Base-by-base conservation (phyloP, 2,797 vertebrate species). In the Manis pentadactyla region DNA sequence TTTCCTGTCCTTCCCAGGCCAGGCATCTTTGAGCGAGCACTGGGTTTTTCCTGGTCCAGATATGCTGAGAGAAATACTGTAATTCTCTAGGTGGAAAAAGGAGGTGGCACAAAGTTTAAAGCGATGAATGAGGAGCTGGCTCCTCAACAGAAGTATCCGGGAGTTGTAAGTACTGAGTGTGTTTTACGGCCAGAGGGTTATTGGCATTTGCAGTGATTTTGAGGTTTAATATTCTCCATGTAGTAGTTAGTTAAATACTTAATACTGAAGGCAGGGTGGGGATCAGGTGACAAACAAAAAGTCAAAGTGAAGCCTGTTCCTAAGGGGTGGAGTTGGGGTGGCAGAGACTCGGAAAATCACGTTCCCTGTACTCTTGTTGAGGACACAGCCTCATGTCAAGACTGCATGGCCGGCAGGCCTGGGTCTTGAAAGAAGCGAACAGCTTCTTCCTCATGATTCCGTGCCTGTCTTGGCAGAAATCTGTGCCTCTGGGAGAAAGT, bases 171-270 rank as follows among this genome's bases (percentile, higher is more conserved):
- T 0, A 34, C 17, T 4, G 23, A 77, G 42, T 14, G 15, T 51
- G 11, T 46, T 77, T 92, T 55, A 79, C 8, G 46, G 25, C 15
- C 27, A 61, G 55, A 90, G 84, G 63, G 64, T 10, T 91, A 46
- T 69, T 57, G 49, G 59, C 87, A 71, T 69, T 75, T 92, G 29
- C 39, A 66, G 59, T 69, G 39, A 89, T 87, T 86, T 15, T 64
- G 66, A 92, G 61, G n/a, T 63, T 90, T 78, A 68, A 21, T 79
- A 46, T 94, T 77, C 86, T 96, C 37, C 79, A 4, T 7, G 21
- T 4, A 57, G 49, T 87, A 57, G 55, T 87, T 64, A 78, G 37
- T 82, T 55, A 95, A 87, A 64, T 39, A 94, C 42, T 79, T 88
- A 66, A 55, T 42, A 18, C 42, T 17, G 9, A 91, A 42, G 66